A percentile compares a stretch with the other conserved stretches of the same genome.
Conservation (phyloP, 2,113 vertebrate species). For the Okapia johnstoni region DNA sequence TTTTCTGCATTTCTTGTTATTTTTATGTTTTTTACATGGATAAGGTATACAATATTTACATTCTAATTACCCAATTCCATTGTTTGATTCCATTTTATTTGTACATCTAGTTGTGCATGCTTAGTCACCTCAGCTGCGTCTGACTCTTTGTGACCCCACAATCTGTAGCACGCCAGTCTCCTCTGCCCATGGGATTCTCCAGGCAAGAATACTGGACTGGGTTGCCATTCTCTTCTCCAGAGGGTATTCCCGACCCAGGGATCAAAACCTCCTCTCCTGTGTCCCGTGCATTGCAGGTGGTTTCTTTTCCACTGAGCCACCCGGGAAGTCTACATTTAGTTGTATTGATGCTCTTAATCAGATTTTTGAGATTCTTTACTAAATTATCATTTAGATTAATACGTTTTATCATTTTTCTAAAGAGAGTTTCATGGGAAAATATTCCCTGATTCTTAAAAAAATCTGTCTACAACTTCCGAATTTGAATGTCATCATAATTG, state of each 20-base stretch:
- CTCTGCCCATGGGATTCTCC: not conserved
- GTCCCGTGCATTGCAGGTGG: not conserved
- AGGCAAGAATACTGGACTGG: not conserved
- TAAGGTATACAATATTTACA: not conserved
- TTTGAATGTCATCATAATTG: not conserved
- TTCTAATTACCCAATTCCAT: not conserved
- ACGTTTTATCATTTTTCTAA: not conserved
- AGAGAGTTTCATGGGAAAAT: not conserved
- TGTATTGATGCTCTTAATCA: not conserved
- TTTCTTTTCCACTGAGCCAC: not conserved
- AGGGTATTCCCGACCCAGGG: not conserved
- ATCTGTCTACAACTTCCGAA: not conserved
- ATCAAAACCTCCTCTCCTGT: not conserved
- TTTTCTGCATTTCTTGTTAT: not conserved
- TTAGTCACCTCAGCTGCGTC: not conserved
- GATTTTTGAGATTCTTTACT: not conserved
- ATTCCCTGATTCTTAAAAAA: not conserved
- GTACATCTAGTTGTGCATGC: not conserved
- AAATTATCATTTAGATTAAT: not conserved
- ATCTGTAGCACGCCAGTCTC: rapidly evolving
- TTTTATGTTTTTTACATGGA: not conserved
- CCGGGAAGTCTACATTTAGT: not conserved
- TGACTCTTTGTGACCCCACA: not conserved
- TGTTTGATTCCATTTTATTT: not conserved
- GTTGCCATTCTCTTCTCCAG: not conserved